Conservation (phyloP, 2,888 invertebrate species). For the Clistopyga incitator region DNA sequence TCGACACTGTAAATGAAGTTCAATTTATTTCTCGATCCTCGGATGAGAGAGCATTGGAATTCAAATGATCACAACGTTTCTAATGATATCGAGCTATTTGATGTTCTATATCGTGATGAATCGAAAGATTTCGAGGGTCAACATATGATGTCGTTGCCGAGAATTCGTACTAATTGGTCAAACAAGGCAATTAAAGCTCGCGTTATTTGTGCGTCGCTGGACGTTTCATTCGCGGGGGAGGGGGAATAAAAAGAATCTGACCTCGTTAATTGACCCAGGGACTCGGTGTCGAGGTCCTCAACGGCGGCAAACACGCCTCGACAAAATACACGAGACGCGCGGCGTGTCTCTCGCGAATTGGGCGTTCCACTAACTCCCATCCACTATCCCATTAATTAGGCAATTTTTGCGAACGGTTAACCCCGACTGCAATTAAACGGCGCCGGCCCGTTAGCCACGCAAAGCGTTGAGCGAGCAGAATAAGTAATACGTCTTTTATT, state of each 20-base stretch:
- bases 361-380: constrained; percentile 61
- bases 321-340: constrained; percentile 16
- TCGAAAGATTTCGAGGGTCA: background rate
- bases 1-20: too few species aligned
- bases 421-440: constrained; percentile 63
- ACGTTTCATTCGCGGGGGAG: constrained; percentile 28
- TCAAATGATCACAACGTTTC: background rate
- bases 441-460: constrained; percentile 64
- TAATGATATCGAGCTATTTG: background rate
- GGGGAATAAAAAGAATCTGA: constrained; percentile 63
- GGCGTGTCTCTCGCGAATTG: constrained; percentile 15
- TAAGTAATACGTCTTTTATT: constrained; percentile 1
- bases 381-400: constrained; percentile 59
- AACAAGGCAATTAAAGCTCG: constrained; percentile 62
- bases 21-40: too few species aligned
- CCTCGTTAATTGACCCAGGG: constrained; percentile 65
- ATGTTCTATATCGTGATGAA: background rate
- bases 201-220: constrained; percentile 40
- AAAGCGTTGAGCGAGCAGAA: background rate
- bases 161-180: constrained; percentile 54
- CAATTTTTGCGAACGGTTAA: constrained; percentile 63
- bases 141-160: background rate
- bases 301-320: constrained; percentile 38
- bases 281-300: constrained; percentile 42
- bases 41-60: too few species aligned